Evolutionary conservation across 2,888 invertebrate species (phyloP).

Genomic region (Deilephila elpenor): DNA sequence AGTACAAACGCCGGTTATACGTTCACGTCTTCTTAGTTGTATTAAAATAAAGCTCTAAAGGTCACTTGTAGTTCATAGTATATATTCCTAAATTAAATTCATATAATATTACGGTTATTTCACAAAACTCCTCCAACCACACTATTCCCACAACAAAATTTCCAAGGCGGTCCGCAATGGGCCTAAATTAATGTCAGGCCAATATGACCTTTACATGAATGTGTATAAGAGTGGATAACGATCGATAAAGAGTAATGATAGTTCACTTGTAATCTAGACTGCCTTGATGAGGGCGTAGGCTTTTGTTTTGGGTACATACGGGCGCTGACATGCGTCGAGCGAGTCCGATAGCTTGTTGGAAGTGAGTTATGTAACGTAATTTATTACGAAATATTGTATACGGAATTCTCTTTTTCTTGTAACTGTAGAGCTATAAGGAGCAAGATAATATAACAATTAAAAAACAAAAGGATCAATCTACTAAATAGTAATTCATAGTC

Average conservation of each 20-base stretch:
- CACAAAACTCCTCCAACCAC: neutral
- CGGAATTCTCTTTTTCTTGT: no score
- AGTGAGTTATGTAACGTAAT: neutral
- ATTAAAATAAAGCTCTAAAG: no score
- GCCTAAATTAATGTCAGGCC: conserved; percentile 41
- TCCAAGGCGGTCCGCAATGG: conserved; percentile 31
- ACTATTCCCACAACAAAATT: neutral
- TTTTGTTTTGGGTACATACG: conserved; percentile 45
- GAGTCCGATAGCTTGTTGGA: conserved; percentile 30
- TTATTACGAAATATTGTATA: neutral
- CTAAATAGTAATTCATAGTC: no score
- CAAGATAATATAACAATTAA: no score
- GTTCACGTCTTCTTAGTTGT: no score
- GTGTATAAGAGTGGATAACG: conserved; percentile 42
- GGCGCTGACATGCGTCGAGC: conserved; percentile 23
- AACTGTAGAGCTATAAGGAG: no score
- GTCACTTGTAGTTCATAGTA: no score
- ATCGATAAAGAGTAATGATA: conserved; percentile 46
- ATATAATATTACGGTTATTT: neutral
- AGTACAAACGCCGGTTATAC: no score
- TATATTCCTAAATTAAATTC: no score
- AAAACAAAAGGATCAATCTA: no score
- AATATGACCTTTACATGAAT: conserved; percentile 53
- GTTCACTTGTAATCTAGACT: conserved; percentile 53
- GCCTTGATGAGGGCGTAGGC: conserved; percentile 70